These are phyloP conservation scores for Bombus haemorrhoidalis DNA, from an alignment of 1,140 invertebrate genomes.

Conservation along the genomic window DNA sequence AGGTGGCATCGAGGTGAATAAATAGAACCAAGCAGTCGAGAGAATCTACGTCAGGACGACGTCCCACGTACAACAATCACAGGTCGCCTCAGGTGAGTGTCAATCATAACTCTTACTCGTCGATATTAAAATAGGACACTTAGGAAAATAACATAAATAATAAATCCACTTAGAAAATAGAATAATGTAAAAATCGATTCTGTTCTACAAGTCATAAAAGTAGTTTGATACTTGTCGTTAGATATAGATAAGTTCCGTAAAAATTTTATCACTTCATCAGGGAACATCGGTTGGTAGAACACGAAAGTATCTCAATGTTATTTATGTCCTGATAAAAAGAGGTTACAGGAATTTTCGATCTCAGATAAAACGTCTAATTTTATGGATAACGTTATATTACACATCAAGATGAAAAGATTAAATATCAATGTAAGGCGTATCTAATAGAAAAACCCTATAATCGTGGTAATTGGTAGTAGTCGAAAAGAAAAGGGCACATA, in stretches of 20 bases:
- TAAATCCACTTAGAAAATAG: neutral
- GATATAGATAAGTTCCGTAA: no score
- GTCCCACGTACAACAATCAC: slow-evolving; percentile 76
- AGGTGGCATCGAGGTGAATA: slow-evolving; percentile 58
- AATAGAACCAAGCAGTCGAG: slow-evolving; percentile 51
- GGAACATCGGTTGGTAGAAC: neutral
- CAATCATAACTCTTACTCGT: slow-evolving; percentile 28
- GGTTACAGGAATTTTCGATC: neutral
- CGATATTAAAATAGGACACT: neutral
- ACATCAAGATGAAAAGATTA: neutral
- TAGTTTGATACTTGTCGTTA: no score
- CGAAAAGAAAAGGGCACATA: neutral
- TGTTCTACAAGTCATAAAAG: no score
- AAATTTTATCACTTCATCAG: no score
- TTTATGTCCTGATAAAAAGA: neutral
- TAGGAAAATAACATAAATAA: slow-evolving; percentile 54
- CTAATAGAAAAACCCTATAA: neutral
- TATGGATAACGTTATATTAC: neutral
- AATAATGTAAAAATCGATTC: no score
- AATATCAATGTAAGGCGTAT: neutral
- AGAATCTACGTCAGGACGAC: slow-evolving; percentile 72
- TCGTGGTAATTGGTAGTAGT: slow-evolving; percentile 1
- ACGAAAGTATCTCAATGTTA: neutral
- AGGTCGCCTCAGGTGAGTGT: slow-evolving; percentile 70
- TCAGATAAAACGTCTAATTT: neutral